These are phyloP conservation scores for Bovichtus variegatus DNA, from an alignment of 2,797 vertebrate species.

Conservation along the genomic window DNA sequence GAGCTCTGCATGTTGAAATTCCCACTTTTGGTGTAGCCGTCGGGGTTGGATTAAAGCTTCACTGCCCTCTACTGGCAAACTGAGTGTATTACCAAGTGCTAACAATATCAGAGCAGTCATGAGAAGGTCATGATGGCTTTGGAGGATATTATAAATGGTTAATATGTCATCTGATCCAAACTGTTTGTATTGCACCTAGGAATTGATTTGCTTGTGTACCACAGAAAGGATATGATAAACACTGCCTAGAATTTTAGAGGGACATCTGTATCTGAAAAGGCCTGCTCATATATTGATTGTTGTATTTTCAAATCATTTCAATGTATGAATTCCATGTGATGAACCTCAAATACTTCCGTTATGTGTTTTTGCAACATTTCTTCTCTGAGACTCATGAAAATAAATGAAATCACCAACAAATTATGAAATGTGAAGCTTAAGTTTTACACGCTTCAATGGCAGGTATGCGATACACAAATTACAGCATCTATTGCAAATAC, in stretches of 20 bases:
- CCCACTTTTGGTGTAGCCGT: not conserved
- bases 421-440: conserved; percentile 27
- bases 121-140: not conserved
- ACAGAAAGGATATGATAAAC: not conserved
- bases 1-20: conserved; percentile 8
- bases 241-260: not conserved
- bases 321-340: conserved; percentile 7
- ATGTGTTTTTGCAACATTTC: conserved; percentile 34
- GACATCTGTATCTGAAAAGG: not conserved
- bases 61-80: conserved; percentile 69
- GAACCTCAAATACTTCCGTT: not conserved
- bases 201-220: not conserved
- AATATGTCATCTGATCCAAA: not conserved
- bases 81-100: not conserved
- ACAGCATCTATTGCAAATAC: conserved; percentile 16
- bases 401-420: conserved; percentile 25
- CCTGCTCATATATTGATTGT: not conserved
- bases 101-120: not conserved
- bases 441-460: conserved; percentile 18
- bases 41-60: conserved; percentile 3
- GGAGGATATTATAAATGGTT: not conserved
- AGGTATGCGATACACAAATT: conserved; percentile 23
- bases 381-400: conserved; percentile 38
- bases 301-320: not conserved
- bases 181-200: not conserved